Percentiles rank a stretch among this genome's conserved stretches.
phyloP scores from a whole-genome alignment of 1,140 invertebrate species.

The Drosophila ironensis region DNA sequence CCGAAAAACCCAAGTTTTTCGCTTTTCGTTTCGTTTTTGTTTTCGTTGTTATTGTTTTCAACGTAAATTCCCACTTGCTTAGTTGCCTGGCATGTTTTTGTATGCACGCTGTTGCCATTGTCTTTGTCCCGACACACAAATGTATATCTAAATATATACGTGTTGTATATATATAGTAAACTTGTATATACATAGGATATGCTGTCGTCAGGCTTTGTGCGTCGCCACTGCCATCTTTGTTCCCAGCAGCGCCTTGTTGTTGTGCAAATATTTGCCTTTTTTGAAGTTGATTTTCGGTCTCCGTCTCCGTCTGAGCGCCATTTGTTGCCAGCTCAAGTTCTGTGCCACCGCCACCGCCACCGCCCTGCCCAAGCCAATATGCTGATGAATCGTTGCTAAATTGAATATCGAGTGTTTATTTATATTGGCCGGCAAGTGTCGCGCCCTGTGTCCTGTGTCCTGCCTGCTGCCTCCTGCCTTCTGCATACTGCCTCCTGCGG shows the following conservation, averaged over 20 bases:
- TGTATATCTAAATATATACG: conserved; percentile 2
- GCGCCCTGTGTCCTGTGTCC: conserved; percentile 5
- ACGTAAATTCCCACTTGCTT: conserved; percentile 77
- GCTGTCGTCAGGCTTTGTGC: conserved; percentile 9
- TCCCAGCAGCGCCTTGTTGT: conserved; percentile 46
- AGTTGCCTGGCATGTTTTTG: conserved; percentile 60
- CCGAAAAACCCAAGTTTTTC: background rate
- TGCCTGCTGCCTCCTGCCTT: background rate
- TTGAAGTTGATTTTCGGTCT: conserved; percentile 77
- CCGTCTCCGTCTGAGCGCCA: conserved; percentile 63
- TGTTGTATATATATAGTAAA: background rate
- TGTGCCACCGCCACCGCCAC: background rate
- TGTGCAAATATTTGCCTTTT: conserved; percentile 76
- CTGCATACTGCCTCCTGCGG: too few relatives aligned
- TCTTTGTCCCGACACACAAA: conserved; percentile 48
- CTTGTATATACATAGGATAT: background rate
- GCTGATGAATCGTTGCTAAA: conserved; percentile 69
- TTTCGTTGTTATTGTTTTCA: conserved; percentile 73
- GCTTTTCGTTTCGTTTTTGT: conserved; percentile 29
- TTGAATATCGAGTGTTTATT: conserved; percentile 78
- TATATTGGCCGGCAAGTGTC: conserved; percentile 58
- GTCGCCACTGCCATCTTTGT: conserved; percentile 16
- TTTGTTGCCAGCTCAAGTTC: conserved; percentile 69
- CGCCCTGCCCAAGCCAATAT: conserved; percentile 32
- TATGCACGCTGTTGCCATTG: conserved; percentile 49